Base-by-base conservation (phyloP, 2,113 vertebrate species). In the Willisornis vidua region DNA sequence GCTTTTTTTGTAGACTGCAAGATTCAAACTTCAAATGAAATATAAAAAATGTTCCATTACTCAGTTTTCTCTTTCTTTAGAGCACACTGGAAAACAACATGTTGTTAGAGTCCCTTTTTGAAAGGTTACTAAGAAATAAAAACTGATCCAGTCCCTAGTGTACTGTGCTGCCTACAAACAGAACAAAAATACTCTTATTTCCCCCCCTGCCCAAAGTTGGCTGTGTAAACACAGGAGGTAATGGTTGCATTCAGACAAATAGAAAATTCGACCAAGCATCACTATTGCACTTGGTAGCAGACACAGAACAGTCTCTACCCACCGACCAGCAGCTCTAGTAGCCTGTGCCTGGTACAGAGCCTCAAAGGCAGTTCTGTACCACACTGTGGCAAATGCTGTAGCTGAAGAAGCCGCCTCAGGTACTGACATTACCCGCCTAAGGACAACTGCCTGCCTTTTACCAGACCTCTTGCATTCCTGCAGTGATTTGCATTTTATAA, bases 81-180 rank as follows among this genome's bases (percentile, higher is more conserved):
- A 77, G 72, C 48, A 63, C 39, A 28, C 29, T 81, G 89, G 89
- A 92, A 96, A 96, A 94, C 26, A 94, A 90, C 51, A 77, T 20
- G 54, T 54, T 12, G 25, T 96, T 70, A 83, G 71, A 85, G 78
- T 55, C 51, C 59, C 10, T 88, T 84, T 94, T 29, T 71, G 61
- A 90, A 93, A 96, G 85, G 81, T 96, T 91, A 87, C 92, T 88
- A 74, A 91, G 94, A 87, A 96, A 95, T 90, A 96, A 93, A 96
- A 96, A 77, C 79, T 85, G 82, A 90, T 37, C 91, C 19, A 74
- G 52, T 94, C 96, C 94, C 91, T 90, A 48, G 91, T 80, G 91
- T 94, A 79, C 71, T 25, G 62, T 51, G 45, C 66, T 72, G 49
- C 19, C 70, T 37, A 65, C 77, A 94, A 86, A 88, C 55, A 94